These are phyloP conservation scores for Porites rus DNA, from an alignment of 92 coral and sea anemone species.

Conservation along the genomic window DNA sequence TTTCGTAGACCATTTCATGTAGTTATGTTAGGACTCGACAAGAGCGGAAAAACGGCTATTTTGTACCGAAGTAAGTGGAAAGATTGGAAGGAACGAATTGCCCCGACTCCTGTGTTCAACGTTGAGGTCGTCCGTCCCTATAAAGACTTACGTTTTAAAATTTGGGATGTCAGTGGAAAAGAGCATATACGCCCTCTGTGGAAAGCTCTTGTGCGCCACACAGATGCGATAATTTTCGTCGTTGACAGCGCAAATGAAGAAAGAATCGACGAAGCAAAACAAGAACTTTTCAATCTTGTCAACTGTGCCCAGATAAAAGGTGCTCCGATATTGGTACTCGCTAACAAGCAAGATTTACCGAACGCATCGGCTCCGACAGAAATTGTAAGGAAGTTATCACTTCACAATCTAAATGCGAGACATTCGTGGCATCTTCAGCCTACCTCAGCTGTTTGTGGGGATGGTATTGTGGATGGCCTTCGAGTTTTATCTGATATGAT, in stretches of 20 bases:
- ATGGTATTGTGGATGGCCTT: conserved; percentile 90
- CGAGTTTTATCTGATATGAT: conserved; percentile 91
- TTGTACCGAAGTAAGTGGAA: conserved; percentile 92
- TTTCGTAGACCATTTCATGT: conserved; percentile 87
- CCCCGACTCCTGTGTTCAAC: conserved; percentile 93
- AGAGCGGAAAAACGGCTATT: conserved; percentile 94
- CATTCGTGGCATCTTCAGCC: conserved; percentile 98
- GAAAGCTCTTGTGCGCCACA: conserved; percentile 93
- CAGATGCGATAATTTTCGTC: conserved; percentile 92
- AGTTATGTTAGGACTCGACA: conserved; percentile 97
- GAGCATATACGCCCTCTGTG: conserved; percentile 97
- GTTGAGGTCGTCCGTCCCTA: conserved; percentile 93
- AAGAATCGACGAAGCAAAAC: conserved; percentile 94
- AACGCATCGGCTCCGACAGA: conserved; percentile 87
- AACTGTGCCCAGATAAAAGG: conserved; percentile 95
- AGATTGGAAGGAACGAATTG: conserved; percentile 67
- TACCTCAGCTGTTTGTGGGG: conserved; percentile 91
- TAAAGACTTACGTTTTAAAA: conserved; percentile 87
- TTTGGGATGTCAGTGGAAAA: conserved; percentile 98
- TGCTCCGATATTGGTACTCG: conserved; percentile 91
- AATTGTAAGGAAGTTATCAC: conserved; percentile 75
- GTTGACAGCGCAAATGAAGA: conserved; percentile 94
- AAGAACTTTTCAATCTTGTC: conserved; percentile 92
- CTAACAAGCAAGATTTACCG: conserved; percentile 94
- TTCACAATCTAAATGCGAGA: conserved; percentile 76